Conservation (phyloP, 2,888 invertebrate genomes). For the Silvanus unidentatus region DNA sequence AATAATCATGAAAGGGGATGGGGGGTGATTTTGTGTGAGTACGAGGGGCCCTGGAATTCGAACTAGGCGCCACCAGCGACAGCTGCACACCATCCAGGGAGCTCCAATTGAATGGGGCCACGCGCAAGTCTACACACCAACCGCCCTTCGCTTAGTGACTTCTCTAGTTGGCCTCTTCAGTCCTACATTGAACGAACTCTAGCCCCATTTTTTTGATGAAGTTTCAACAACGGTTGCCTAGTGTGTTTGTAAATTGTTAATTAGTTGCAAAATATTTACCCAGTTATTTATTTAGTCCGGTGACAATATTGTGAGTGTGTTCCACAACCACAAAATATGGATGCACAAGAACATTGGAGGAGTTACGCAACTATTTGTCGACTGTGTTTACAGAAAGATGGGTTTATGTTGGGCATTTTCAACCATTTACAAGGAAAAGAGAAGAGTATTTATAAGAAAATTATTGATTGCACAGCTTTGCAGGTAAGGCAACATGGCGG, state of each 20-base stretch:
- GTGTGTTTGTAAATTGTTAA: no score
- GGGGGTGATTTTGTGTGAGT: no score
- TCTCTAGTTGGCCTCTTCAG: no score
- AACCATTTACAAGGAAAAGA: constrained; percentile 49
- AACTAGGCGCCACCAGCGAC: constrained; percentile 26
- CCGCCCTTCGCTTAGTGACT: constrained; percentile 39
- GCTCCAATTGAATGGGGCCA: constrained; percentile 42
- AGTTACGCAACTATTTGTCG: constrained; percentile 62
- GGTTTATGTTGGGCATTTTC: constrained; percentile 59
- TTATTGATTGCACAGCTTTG: constrained; percentile 45
- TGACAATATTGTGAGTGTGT: no score
- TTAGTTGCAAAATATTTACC: no score
- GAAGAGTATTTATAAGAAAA: constrained; percentile 46
- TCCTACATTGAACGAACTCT: no score
- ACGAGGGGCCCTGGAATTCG: constrained; percentile 18
- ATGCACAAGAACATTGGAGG: constrained; percentile 46
- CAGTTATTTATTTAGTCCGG: no score
- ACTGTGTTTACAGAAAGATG: constrained; percentile 58
- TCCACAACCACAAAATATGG: constrained; percentile 19
- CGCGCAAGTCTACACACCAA: constrained; percentile 41
- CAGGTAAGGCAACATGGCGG: constrained; percentile 34
- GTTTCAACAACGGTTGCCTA: no score
- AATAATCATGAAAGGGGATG: no score
- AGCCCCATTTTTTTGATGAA: no score
- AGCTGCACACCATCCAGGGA: constrained; percentile 28